Conservation (phyloP, 2,113 vertebrate genomes). For the Chaetodon auriga region DNA sequence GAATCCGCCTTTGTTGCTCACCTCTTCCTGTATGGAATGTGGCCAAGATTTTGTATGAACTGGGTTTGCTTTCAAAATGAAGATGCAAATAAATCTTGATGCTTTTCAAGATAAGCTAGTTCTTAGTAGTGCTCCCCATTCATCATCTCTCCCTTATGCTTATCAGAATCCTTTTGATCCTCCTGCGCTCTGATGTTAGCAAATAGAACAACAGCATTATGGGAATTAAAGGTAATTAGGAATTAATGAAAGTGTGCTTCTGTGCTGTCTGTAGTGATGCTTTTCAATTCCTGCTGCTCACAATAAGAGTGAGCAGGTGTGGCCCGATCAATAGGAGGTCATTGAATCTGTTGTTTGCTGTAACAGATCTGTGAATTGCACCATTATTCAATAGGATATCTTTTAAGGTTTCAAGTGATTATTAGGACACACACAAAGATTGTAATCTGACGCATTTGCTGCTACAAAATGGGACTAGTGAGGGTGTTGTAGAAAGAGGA, state of each 20-base stretch:
- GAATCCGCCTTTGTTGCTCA: background rate
- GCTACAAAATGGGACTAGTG: background rate
- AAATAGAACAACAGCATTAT: conserved; percentile 18
- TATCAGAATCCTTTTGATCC: conserved; percentile 34
- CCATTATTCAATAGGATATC: conserved; percentile 1
- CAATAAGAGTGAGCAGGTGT: conserved; percentile 46
- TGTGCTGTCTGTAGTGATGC: conserved; percentile 31
- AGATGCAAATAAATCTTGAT: background rate
- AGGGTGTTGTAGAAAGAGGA: background rate
- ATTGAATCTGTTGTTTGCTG: conserved; percentile 15
- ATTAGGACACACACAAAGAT: background rate
- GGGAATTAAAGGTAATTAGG: conserved; percentile 41
- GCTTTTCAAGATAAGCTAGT: background rate
- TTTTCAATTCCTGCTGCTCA: conserved; percentile 45
- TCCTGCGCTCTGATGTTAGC: conserved; percentile 18
- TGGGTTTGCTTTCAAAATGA: background rate
- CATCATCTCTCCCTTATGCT: conserved; percentile 17
- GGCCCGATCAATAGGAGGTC: conserved; percentile 56
- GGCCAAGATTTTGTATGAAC: background rate
- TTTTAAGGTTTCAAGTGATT: conserved; percentile 8
- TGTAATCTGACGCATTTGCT: background rate
- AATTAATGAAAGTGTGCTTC: conserved; percentile 22
- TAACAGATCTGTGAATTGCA: background rate
- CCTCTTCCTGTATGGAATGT: background rate
- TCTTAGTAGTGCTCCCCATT: background rate